Base-by-base conservation (phyloP, 2,888 invertebrate species). In the Pyrocoelia pectoralis region DNA sequence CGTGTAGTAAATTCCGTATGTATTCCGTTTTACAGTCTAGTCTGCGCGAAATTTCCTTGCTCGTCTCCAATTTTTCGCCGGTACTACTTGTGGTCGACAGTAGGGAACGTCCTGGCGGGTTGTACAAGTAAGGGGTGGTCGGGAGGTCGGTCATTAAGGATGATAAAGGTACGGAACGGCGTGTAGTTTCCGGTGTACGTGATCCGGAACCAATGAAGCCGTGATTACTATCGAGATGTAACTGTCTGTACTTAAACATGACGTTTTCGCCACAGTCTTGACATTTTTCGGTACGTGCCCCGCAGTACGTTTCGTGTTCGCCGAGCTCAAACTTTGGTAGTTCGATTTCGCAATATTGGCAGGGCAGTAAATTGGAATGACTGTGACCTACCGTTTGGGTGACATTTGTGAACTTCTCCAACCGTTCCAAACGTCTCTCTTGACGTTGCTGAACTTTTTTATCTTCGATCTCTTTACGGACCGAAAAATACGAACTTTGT, bases 261-360 rank as follows among this genome's bases (percentile, higher is more conserved):
- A 91, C 87, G 74, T 87, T 86, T 79, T 89, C 88, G 19, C 83
- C 84, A 79, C 91, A 91, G 38, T 86, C 87, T 1, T 83, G 75
- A 77, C 91, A 91, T 70, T 84, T 85, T 75, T 91, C 87, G 0
- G 91, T 91, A 67, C 91, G 84, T 50, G 87, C 85, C 0, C 91
- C 91, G 81, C 91, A 91, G 79, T 89, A 90, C 56, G 84, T 84
- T 76, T 87, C 85, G 78, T 91, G 91, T 0, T 84, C 83, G 0
- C 84, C 84, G 67, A 90, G 77, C 10, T 87, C 86, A 59, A 82
- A 79, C 0, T 87, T 85, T 0, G 86, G 84, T 28, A 89, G 77
- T 68, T 89, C 88, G 63, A 91, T 76, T 68, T 88, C 87, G 76
- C 91, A 91, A 77, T 81, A 89, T 78, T 84, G 83, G 82, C 91